phyloP scores from a whole-genome alignment of 2,113 vertebrate genomes.

The Crypturellus undulatus region DNA sequence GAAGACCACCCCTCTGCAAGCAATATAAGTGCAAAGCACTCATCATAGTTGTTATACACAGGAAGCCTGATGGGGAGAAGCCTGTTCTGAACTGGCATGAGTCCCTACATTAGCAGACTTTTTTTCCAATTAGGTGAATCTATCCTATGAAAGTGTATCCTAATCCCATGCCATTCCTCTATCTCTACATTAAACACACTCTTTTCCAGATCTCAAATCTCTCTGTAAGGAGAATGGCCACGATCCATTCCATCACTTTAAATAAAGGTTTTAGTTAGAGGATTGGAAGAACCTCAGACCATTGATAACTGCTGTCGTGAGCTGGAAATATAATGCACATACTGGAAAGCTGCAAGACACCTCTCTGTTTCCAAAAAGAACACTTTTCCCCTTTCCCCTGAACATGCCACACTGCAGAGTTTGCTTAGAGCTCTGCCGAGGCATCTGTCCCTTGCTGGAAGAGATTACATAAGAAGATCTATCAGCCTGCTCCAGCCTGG shows the following conservation, averaged over 20 bases:
- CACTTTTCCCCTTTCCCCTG: background rate
- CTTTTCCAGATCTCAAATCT: background rate
- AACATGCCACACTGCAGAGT: background rate
- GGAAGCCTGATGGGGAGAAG: background rate
- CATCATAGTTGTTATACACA: background rate
- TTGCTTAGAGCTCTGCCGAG: slow-evolving; percentile 55
- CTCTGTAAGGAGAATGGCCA: background rate
- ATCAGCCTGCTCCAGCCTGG: slow-evolving; percentile 41
- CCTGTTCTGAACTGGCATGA: background rate
- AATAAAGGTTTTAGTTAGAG: background rate
- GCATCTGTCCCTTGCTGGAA: slow-evolving; percentile 53
- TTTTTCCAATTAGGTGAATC: background rate
- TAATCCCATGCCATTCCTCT: background rate
- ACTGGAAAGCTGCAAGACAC: slow-evolving; percentile 30
- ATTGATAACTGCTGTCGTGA: background rate
- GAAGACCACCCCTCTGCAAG: background rate
- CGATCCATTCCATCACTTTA: background rate
- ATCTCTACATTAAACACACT: background rate
- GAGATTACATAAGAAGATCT: slow-evolving; percentile 36
- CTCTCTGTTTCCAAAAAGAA: slow-evolving; percentile 7
- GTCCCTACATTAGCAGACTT: too few species aligned
- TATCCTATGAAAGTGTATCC: background rate
- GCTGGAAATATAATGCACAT: background rate
- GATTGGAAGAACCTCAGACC: background rate
- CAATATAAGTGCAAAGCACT: background rate